phyloP scores from a whole-genome alignment of 2,888 invertebrate genomes.

The Trilocha varians region DNA sequence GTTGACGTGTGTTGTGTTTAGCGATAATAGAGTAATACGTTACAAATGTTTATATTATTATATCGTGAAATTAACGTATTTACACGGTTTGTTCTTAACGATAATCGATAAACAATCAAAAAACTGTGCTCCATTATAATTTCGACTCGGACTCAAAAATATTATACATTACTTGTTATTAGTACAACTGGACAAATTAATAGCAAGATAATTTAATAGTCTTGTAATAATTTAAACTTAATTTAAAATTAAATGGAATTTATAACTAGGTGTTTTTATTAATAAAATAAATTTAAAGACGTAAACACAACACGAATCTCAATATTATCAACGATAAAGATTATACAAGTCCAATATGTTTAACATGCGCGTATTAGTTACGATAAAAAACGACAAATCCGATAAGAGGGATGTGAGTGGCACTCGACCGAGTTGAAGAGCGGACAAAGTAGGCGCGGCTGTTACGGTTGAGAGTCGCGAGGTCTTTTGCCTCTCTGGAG shows the following conservation, averaged over 20 bases:
- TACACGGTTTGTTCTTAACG: conserved; percentile 33
- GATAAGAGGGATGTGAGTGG: conserved; percentile 22
- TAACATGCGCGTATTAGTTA: conserved; percentile 19
- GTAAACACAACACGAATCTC: too few species aligned
- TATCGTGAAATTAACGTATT: conserved; percentile 40
- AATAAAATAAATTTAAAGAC: conserved; percentile 2
- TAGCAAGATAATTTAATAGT: too few species aligned
- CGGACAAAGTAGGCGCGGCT: conserved; percentile 14
- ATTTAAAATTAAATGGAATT: too few species aligned
- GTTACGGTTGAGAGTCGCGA: conserved; percentile 26
- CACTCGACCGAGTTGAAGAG: conserved; percentile 21
- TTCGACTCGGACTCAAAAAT: conserved; percentile 3
- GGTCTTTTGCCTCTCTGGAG: conserved; percentile 26
- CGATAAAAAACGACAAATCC: conserved; percentile 22
- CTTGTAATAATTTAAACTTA: too few species aligned
- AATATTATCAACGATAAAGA: conserved; percentile 6
- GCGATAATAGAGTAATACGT: conserved; percentile 51
- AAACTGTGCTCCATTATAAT: conserved; percentile 10
- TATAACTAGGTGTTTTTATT: conserved; percentile 6
- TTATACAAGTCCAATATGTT: conserved; percentile 10
- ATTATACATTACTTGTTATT: conserved; percentile 1
- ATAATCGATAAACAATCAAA: conserved; percentile 25
- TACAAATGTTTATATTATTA: conserved; percentile 52
- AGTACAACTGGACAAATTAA: too few species aligned
- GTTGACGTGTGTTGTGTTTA: conserved; percentile 39